Conservation (phyloP, 2,888 invertebrate genomes). For the Plebejus anna region DNA sequence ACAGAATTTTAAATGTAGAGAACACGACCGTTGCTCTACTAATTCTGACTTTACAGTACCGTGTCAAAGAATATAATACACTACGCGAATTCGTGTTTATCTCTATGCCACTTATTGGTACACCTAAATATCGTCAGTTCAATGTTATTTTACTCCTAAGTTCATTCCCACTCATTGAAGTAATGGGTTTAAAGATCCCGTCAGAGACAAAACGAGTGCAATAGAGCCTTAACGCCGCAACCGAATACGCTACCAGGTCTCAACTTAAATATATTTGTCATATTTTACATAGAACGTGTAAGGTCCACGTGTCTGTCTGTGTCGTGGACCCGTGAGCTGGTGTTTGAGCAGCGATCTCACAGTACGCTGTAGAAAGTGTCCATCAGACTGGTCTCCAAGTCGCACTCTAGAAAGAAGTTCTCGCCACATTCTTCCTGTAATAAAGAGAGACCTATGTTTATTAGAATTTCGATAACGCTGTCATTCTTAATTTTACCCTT, state of each 20-base stretch:
- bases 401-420: conserved; percentile 71
- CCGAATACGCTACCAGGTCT: background rate
- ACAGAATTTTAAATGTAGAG: too few relatives aligned
- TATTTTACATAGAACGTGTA: conserved; percentile 26
- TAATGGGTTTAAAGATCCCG: too few relatives aligned
- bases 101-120: too few relatives aligned
- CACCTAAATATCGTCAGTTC: too few relatives aligned
- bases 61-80: too few relatives aligned
- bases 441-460: background rate
- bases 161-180: too few relatives aligned
- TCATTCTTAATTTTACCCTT: background rate
- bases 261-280: conserved; percentile 15
- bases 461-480: background rate
- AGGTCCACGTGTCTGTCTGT: conserved; percentile 26
- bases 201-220: too few relatives aligned
- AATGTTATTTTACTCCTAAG: too few relatives aligned
- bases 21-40: too few relatives aligned
- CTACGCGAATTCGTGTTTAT: too few relatives aligned
- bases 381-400: conserved; percentile 70
- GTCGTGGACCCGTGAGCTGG: conserved; percentile 28
- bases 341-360: conserved; percentile 47
- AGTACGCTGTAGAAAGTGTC: conserved; percentile 72
- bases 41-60: too few relatives aligned
- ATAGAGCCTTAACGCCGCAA: background rate
- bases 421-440: conserved; percentile 73